phyloP scores from a whole-genome alignment of 2,797 vertebrate genomes.

The Delichon dasypus region DNA sequence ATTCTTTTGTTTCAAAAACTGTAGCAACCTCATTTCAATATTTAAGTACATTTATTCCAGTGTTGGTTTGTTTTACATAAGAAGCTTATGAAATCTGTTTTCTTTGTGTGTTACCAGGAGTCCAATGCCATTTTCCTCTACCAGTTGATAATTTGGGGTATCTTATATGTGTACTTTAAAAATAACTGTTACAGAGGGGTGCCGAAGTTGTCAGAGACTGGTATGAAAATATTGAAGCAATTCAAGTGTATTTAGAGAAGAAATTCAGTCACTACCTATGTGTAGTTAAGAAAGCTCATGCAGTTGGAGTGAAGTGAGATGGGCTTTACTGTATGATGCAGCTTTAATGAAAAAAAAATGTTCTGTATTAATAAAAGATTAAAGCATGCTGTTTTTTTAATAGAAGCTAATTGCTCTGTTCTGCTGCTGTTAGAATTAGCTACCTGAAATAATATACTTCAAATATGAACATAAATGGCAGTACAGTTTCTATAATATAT shows the following conservation, averaged over 20 bases:
- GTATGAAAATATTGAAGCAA: neutral
- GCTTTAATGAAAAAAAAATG: neutral
- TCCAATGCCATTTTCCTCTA: neutral
- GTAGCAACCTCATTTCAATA: neutral
- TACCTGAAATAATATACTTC: neutral
- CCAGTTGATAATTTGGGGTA: neutral
- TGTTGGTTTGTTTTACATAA: neutral
- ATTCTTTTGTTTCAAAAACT: neutral
- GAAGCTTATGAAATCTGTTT: neutral
- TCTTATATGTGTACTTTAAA: neutral
- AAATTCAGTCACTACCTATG: neutral
- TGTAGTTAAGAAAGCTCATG: neutral
- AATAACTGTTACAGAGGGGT: neutral
- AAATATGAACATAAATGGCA: neutral
- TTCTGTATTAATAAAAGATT: neutral
- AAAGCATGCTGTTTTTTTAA: neutral
- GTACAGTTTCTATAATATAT: neutral
- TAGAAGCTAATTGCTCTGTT: neutral
- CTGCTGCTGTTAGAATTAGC: neutral
- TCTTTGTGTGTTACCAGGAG: neutral
- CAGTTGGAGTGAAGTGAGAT: neutral
- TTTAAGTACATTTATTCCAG: neutral
- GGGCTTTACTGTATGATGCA: neutral
- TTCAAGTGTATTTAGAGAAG: neutral
- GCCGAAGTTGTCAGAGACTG: neutral